These are phyloP conservation scores for Cacoxenus indagator DNA, from an alignment of 2,888 invertebrate species.

Conservation along the genomic window DNA sequence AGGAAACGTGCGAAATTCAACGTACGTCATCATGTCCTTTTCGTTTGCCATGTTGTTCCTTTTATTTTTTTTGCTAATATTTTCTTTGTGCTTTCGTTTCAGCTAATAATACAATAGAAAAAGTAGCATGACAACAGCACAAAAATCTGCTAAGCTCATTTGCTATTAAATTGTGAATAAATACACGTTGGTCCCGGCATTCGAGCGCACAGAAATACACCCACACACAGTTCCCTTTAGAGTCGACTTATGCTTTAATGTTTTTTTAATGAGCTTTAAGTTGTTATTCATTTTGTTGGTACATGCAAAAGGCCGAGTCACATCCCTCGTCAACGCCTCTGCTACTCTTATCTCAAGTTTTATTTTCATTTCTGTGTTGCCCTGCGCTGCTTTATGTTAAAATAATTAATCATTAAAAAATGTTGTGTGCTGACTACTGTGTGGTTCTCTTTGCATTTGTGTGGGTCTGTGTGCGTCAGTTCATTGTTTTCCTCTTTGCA, in stretches of 20 bases:
- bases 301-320: slow-evolving; percentile 6
- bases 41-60: slow-evolving; percentile 36
- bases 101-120: background rate
- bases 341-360: slow-evolving; percentile 45
- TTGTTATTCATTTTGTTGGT: slow-evolving; percentile 20
- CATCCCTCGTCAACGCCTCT: background rate
- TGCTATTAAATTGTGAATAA: background rate
- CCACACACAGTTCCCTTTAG: background rate
- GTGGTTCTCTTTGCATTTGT: no score
- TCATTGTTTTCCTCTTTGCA: no score
- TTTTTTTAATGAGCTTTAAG: slow-evolving; percentile 55
- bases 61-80: background rate
- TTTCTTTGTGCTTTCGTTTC: background rate
- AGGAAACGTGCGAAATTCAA: slow-evolving; percentile 57
- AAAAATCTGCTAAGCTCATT: background rate
- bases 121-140: background rate
- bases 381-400: slow-evolving; percentile 54
- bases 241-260: slow-evolving; percentile 49
- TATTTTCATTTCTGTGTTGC: slow-evolving; percentile 27
- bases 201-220: background rate
- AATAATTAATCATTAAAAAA: slow-evolving; percentile 62
- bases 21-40: slow-evolving; percentile 44
- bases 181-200: background rate
- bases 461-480: background rate
- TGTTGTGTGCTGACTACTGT: no score